phyloP scores from a whole-genome alignment of 2,797 vertebrate species.

The Sparidentex hasta region DNA sequence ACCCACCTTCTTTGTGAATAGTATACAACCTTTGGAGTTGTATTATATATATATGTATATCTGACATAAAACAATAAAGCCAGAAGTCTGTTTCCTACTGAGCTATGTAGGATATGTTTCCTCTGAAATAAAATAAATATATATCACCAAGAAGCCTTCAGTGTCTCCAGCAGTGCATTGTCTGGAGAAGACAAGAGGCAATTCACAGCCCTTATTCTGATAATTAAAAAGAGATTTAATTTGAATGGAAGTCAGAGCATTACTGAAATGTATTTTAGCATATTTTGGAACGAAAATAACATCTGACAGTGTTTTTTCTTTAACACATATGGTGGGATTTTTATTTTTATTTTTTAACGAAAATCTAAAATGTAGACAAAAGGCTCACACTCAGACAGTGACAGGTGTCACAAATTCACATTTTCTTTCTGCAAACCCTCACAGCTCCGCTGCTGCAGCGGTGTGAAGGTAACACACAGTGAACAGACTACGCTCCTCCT shows the following conservation, averaged over 20 bases:
- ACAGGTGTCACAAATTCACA: constrained; percentile 15
- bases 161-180: background rate
- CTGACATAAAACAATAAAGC: constrained; percentile 13
- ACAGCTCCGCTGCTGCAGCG: constrained; percentile 9
- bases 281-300: background rate
- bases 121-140: background rate
- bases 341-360: background rate
- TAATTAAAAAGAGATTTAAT: background rate
- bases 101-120: background rate
- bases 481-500: background rate
- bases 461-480: background rate
- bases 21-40: background rate
- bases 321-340: constrained; percentile 15
- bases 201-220: background rate
- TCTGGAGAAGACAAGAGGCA: background rate
- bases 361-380: constrained; percentile 47
- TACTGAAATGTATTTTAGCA: background rate
- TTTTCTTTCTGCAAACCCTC: no score
- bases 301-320: background rate
- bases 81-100: background rate
- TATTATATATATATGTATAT: no score
- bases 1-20: background rate
- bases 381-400: constrained; percentile 4
- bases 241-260: background rate
- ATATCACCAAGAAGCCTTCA: background rate